These are phyloP conservation scores for Dasyornis broadbenti DNA, from an alignment of 2,113 vertebrate species.

Conservation along the genomic window DNA sequence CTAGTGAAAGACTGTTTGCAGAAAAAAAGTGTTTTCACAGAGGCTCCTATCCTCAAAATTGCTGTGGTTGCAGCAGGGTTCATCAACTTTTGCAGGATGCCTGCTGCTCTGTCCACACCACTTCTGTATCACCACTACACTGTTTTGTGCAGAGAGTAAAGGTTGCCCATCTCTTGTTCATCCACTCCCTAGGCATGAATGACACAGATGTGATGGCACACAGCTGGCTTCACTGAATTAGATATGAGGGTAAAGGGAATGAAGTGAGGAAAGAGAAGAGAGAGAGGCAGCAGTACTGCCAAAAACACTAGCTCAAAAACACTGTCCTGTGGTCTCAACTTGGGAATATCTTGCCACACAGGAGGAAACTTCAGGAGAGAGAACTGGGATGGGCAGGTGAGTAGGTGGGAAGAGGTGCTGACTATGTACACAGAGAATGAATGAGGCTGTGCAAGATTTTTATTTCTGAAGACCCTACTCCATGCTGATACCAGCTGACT, in stretches of 20 bases:
- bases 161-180: background rate
- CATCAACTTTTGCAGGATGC: background rate
- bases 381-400: background rate
- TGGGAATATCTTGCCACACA: background rate
- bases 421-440: background rate
- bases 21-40: background rate
- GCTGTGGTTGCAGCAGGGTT: background rate
- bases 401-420: background rate
- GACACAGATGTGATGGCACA: background rate
- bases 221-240: background rate
- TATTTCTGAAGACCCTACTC: background rate
- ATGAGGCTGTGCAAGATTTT: background rate
- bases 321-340: background rate
- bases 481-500: background rate
- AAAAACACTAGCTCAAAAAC: background rate
- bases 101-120: background rate
- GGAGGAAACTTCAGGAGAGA: background rate
- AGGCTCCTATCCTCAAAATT: background rate
- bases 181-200: background rate
- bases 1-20: background rate
- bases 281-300: rapidly evolving
- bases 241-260: background rate
- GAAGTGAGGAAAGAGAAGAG: background rate
- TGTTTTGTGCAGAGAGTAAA: background rate
- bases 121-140: background rate